Base-by-base conservation (phyloP, 2,113 vertebrate genomes). In the Oncorhynchus masou region DNA sequence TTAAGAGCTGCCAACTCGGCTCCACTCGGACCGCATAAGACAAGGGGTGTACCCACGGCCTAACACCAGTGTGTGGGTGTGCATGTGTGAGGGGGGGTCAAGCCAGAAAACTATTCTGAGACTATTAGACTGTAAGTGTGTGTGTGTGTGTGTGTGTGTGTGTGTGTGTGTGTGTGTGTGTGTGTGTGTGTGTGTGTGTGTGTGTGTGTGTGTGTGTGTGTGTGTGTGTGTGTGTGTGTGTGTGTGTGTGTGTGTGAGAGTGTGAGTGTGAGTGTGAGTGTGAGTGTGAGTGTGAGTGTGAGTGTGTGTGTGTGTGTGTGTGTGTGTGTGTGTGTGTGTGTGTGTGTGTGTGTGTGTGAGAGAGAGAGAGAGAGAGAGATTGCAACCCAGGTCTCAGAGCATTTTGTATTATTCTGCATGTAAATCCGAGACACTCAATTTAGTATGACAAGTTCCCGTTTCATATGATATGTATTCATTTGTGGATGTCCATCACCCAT, bases 61-160 rank as follows among this genome's bases (percentile, higher is more conserved):
- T 45, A 11, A 45, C 39, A 45, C 39, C 66, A 70, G 57, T 59
- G 79, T 68, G 67, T 74, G 79, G 59, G 67, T 74, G 39, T 45
- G 39, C 8, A 9, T 45, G 9, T 45, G 39, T 45, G 39, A 11
- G 39, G 39, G 39, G 39, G 39, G 39, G 1, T 39, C 7, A 39
- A 39, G 39, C 1, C 39, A 39, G 39, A 39, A 39, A 39, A 39
- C 39, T 39, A 39, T 39, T 45, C 39, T 45, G 39, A 45, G 39
- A 45, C 9, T 45, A 45, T 45, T 45, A 45, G 39, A 45, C 39
- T 45, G 39, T 45, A 11, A 2, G 2, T 9, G 39, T 9, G 39
- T 45, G 8, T 45, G 8, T 45, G 39, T 45, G 34, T 39, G 34
- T 39, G 34, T 39, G 34, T 29, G 29, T 71, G 70, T 71, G 77